These are phyloP conservation scores for Tonatia bakeri DNA, from an alignment of 2,113 vertebrate species.

Conservation along the genomic window DNA sequence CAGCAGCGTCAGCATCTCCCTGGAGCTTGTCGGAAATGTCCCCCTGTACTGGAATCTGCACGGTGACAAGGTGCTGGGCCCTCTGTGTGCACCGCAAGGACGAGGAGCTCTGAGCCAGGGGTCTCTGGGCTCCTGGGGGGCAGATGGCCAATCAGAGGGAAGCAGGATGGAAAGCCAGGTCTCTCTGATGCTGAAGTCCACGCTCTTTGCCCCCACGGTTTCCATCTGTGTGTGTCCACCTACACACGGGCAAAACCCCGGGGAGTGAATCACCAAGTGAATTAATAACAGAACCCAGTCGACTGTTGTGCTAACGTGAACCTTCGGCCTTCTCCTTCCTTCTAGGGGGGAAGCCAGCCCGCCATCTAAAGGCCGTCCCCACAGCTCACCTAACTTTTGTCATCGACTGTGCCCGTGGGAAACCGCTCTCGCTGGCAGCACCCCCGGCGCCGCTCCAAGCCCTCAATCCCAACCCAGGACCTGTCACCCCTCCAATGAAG, in stretches of 20 bases:
- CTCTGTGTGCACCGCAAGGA: fast-evolving
- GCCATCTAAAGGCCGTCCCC: not conserved
- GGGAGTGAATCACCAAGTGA: too few species aligned
- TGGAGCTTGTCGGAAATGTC: not conserved
- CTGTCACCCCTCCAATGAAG: slow-evolving; percentile 5
- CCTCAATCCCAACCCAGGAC: not conserved
- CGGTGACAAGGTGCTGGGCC: not conserved
- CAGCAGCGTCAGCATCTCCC: too few species aligned
- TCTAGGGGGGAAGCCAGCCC: not conserved
- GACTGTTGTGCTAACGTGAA: not conserved
- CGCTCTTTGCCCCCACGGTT: not conserved
- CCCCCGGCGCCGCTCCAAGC: fast-evolving
- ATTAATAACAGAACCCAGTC: fast-evolving
- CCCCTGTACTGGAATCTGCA: not conserved
- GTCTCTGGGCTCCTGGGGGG: too few species aligned
- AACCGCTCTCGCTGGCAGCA: not conserved
- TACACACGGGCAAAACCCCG: not conserved
- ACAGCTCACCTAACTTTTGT: not conserved
- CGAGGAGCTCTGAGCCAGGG: fast-evolving
- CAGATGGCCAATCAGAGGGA: not conserved
- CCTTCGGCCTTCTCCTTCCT: not conserved
- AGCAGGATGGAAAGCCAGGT: not conserved
- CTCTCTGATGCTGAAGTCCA: not conserved
- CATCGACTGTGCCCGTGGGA: slow-evolving; percentile 34
- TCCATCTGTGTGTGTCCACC: not conserved